These are phyloP conservation scores for Sminthurides bifidus DNA, from an alignment of 1,140 invertebrate species.

Conservation along the genomic window DNA sequence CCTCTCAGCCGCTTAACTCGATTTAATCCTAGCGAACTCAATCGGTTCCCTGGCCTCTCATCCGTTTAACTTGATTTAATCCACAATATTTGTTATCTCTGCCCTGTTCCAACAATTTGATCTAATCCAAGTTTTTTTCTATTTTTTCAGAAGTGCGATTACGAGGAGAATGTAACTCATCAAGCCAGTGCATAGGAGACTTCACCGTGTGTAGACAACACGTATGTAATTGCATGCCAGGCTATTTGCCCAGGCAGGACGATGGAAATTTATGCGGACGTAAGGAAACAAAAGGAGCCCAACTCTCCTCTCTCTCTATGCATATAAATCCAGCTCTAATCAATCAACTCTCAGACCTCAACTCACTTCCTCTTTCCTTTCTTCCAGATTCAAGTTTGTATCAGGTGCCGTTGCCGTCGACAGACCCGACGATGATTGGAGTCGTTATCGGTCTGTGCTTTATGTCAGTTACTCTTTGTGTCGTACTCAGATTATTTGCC, in stretches of 20 bases:
- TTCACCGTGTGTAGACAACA: conserved; percentile 16
- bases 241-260: conserved; percentile 15
- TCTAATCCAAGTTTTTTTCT: no score
- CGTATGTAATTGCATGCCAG: conserved; percentile 19
- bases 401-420: conserved; percentile 20
- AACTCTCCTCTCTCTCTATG: no score
- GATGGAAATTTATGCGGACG: conserved; percentile 20
- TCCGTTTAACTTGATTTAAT: no score
- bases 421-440: conserved; percentile 35
- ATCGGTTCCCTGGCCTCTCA: no score
- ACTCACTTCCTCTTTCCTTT: background rate
- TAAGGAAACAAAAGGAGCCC: no score
- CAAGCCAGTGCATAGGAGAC: conserved; percentile 18
- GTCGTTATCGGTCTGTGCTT: conserved; percentile 77
- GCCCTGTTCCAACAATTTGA: no score
- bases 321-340: no score
- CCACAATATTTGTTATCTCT: no score
- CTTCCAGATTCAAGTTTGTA: conserved; percentile 10
- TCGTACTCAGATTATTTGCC: conserved; percentile 82
- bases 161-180: conserved; percentile 17
- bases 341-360: background rate
- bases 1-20: no score
- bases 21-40: no score
- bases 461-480: conserved; percentile 89
- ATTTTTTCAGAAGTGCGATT: conserved; percentile 17